Base-by-base conservation (phyloP, 1,140 invertebrate genomes). In the Brachionus sp. region DNA sequence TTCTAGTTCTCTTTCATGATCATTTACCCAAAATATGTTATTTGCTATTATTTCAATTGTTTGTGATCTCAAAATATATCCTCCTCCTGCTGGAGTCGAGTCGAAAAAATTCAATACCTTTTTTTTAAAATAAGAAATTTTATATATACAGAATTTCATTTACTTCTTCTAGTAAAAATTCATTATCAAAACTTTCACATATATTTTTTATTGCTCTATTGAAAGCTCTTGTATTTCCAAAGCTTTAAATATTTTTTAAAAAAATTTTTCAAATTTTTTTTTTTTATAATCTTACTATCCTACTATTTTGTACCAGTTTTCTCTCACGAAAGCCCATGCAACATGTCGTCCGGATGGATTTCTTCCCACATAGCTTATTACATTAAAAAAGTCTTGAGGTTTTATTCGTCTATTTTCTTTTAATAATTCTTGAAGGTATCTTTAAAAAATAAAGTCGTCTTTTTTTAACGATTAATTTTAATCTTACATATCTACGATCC, bases 361-460 rank as follows among this genome's bases (percentile, higher is more conserved):
- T 39, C 44, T 35, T 33, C 80, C 39, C 2, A 82, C 42, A 50
- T 12, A 44, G 4, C 29, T 44, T 16, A 82, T 16, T 57, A 82
- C 23, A 44, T 53, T 7, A 29, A 70, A 82, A 46, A 82, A 82
- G n/a, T 82, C 80, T 82, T 82, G 80, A 46, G 57, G 25, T 37
- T 29, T 66, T 5, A 82, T 66, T 44, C 6, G 25, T 23, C 35
- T 62, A 44, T 80, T 62, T 13, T 80, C 77, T 57, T 39, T 42
- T 1, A 80, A 25, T 7, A 57, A 39, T 80, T 80, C 77, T 16
- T 42, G 9, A 13, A 57, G 57, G 10, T 80, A 62, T 2, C 62
- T 66, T 29, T 29, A 29, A 25, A 42, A 33, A 23, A 33, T 29
- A 0, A 16, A 78, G 50, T 46, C 13, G 12, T 39, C n/a, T 9